These are phyloP conservation scores for Bibio marci DNA, from an alignment of 2,888 invertebrate species.

Conservation along the genomic window DNA sequence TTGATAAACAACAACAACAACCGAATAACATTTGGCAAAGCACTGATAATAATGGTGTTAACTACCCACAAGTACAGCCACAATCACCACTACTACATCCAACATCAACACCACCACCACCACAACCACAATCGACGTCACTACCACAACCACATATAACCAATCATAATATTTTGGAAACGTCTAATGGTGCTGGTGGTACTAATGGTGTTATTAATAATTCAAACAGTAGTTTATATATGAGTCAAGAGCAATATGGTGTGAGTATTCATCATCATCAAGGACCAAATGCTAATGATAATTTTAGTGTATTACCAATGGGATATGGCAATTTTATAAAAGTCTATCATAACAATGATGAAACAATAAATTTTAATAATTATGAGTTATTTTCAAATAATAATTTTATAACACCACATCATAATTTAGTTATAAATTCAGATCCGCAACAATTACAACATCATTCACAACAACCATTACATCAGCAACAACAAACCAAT, in stretches of 20 bases:
- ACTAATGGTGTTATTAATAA: no score
- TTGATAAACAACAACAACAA: no score
- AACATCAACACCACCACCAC: no score
- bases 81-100: no score
- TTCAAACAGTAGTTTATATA: neutral
- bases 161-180: no score
- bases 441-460: constrained; percentile 4
- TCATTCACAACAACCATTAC: neutral
- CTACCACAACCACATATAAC: no score
- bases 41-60: no score
- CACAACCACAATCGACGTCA: no score
- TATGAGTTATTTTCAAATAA: constrained; percentile 26
- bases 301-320: constrained; percentile 25
- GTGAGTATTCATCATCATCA: neutral
- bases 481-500: neutral
- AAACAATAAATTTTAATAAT: constrained; percentile 18
- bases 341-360: constrained; percentile 23
- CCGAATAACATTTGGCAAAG: no score
- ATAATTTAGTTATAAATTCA: constrained; percentile 5
- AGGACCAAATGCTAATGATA: constrained; percentile 12
- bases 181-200: no score
- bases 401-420: constrained; percentile 19
- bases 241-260: neutral
- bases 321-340: constrained; percentile 27
- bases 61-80: no score